Evolutionary conservation across 1,140 invertebrate genomes (phyloP), one percentile per base, ranked within the genome.

Genomic region (Drosophila leontia): DNA sequence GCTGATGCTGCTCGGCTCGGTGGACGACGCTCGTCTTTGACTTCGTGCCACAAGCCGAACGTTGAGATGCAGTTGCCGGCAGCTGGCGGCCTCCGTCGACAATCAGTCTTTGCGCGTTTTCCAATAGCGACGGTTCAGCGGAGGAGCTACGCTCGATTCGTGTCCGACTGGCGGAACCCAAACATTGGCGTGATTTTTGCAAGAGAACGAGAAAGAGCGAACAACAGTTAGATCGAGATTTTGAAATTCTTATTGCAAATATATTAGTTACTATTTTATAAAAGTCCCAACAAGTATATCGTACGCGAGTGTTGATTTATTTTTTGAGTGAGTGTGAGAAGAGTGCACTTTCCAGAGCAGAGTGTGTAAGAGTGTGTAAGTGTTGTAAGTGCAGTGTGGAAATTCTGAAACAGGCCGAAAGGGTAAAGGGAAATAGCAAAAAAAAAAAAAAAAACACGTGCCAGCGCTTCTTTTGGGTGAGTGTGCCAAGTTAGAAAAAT

Each of bases 81-180:
- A 60, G 45, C 39, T 72, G 67, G 32, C 63, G 47, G 64, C 7
- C 29, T n/a, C 45, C 5, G 51, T 29, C 68, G 68, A 71, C 41
- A 56, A 64, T 76, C 82, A 88, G 85, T 88, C 78, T 82, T 90
- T 76, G 78, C 85, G 85, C 86, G 85, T 82, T 81, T 88, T 85
- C 62, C 85, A 75, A 63, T 71, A 67, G 75, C 78, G 78, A 64
- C 79, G 80, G 83, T 80, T 45, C 65, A 61, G 59, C 62, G 64
- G 51, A 62, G 48, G 47, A 44, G 34, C 56, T 57, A 37, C 78
- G 59, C 39, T 35, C 58, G 50, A 56, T 13, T 42, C 41, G 44
- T 26, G 29, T 8, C 15, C 50, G n/a, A 50, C 1, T 19, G 44
- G 13, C 47, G 35, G 19, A 3, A 17, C 12, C n/a, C 19, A 48